A percentile compares a stretch with the other conserved stretches of the same genome.
Evolutionary conservation across 2,888 invertebrate species (phyloP).

Genomic region (Sabatieria punctata): DNA sequence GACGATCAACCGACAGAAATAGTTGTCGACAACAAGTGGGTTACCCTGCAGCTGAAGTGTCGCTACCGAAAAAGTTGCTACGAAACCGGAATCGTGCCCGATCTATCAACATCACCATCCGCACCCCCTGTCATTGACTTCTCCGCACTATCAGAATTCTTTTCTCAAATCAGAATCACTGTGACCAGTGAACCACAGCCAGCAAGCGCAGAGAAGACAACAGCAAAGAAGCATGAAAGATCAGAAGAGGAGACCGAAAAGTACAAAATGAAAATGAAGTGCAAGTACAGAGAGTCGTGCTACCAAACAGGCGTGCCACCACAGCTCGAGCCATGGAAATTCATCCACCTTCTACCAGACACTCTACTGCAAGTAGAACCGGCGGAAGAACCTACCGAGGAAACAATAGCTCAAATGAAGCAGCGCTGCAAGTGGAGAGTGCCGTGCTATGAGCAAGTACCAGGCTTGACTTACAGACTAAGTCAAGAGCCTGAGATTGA

Average conservation of each 20-base stretch:
- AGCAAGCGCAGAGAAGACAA: too few species aligned
- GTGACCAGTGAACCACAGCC: too few species aligned
- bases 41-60: conserved; percentile 4
- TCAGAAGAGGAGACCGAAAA: not conserved
- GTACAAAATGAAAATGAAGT: not conserved
- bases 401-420: conserved; percentile 20
- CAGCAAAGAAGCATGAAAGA: conserved; percentile 10
- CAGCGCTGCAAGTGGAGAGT: conserved; percentile 8
- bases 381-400: conserved; percentile 1
- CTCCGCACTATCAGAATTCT: too few species aligned
- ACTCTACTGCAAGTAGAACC: not conserved
- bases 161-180: too few species aligned
- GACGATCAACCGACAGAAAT: conserved; percentile 1
- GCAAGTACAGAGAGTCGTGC: not conserved
- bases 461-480: not conserved
- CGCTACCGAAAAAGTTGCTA: conserved; percentile 33
- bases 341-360: not conserved
- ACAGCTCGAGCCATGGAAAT: not conserved
- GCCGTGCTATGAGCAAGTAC: conserved; percentile 6
- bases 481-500: conserved; percentile 3
- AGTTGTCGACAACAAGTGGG: not conserved
- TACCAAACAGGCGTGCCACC: not conserved
- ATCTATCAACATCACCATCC: not conserved
- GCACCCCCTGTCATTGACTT: not conserved
- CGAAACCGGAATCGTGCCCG: conserved; percentile 9